Conservation (phyloP, 2,113 vertebrate species). For the Perognathus longimembris region DNA sequence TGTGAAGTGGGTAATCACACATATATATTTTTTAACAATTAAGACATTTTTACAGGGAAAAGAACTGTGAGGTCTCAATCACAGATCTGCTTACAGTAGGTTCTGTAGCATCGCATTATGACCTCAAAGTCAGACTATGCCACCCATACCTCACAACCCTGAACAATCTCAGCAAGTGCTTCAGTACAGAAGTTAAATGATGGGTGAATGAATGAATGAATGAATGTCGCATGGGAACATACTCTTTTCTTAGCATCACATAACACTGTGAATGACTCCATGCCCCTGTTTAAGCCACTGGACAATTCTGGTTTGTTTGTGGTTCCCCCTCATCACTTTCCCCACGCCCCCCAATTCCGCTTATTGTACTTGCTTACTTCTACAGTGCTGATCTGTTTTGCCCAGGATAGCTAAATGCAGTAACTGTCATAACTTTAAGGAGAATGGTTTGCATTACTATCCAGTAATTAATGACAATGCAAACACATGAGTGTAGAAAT, state of each 20-base stretch:
- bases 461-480: constrained; percentile 4
- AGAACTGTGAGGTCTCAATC: not conserved
- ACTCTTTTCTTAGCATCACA: not conserved
- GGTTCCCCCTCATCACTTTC: too few relatives aligned
- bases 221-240: not conserved
- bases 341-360: too few relatives aligned
- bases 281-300: not conserved
- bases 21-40: constrained; percentile 32
- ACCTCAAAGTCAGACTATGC: constrained; percentile 42
- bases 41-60: not conserved
- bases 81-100: constrained; percentile 1
- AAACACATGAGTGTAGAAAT: constrained; percentile 2
- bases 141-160: not conserved
- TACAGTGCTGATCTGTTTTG: constrained; percentile 2
- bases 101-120: not conserved
- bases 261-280: not conserved
- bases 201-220: not conserved
- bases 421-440: not conserved
- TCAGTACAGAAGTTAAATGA: not conserved
- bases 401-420: not conserved
- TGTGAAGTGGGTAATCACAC: not conserved
- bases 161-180: not conserved
- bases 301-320: not conserved
- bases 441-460: not conserved
- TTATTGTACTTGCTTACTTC: not conserved